These are phyloP conservation scores for Cerastoderma edule DNA, from an alignment of 2,888 invertebrate species.

Conservation along the genomic window DNA sequence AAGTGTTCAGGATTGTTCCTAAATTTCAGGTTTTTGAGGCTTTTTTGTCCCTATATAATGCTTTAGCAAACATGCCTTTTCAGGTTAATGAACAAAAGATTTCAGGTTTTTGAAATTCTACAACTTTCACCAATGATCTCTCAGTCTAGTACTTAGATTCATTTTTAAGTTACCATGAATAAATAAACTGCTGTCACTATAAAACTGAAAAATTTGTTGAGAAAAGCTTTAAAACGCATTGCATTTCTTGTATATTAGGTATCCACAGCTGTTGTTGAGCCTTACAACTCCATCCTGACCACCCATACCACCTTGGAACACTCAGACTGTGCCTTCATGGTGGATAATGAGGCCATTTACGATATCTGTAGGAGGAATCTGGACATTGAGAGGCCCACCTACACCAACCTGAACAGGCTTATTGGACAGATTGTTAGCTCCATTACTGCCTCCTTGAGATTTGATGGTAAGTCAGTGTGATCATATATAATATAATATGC, in stretches of 20 bases:
- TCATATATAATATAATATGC: background rate
- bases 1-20: too few relatives aligned
- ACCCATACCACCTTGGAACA: conserved; percentile 89
- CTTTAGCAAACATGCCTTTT: background rate
- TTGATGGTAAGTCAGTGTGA: conserved; percentile 30
- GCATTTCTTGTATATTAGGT: conserved; percentile 21
- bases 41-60: too few relatives aligned
- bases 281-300: conserved; percentile 49
- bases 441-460: conserved; percentile 72
- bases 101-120: background rate
- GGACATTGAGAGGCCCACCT: conserved; percentile 93
- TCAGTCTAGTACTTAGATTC: background rate
- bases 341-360: conserved; percentile 93
- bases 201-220: background rate
- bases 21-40: too few relatives aligned
- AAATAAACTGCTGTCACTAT: background rate
- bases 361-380: conserved; percentile 93
- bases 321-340: conserved; percentile 98
- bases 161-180: background rate
- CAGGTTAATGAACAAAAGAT: background rate
- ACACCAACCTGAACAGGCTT: conserved; percentile 95
- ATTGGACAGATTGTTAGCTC: conserved; percentile 92
- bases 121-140: background rate
- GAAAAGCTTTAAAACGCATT: background rate
- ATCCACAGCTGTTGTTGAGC: conserved; percentile 44